Conservation (phyloP, 2,113 vertebrate species). For the Euleptes europaea region DNA sequence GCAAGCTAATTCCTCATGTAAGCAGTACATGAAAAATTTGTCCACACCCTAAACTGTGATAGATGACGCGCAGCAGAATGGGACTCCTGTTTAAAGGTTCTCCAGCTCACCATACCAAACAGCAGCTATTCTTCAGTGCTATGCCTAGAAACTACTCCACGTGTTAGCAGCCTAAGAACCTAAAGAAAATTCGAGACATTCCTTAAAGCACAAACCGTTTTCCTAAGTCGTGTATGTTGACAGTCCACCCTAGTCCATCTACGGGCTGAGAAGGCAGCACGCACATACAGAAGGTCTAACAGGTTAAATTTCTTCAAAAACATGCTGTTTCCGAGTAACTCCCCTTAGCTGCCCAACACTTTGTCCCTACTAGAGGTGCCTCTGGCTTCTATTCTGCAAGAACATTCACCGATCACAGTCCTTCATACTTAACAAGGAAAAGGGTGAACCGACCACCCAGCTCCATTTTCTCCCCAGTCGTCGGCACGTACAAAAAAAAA, state of each 20-base stretch:
- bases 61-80: not conserved
- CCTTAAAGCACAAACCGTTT: not conserved
- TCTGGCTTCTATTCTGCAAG: not conserved
- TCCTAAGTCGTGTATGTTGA: no score
- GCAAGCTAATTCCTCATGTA: constrained; percentile 9
- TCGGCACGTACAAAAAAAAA: no score
- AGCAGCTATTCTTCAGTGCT: not conserved
- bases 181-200: no score
- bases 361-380: no score
- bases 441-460: not conserved
- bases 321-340: not conserved
- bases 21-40: not conserved
- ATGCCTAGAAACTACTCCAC: not conserved
- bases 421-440: not conserved
- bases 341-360: not conserved
- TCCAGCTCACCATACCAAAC: not conserved
- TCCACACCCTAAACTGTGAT: not conserved
- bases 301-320: not conserved
- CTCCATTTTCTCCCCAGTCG: not conserved
- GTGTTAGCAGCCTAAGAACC: not conserved
- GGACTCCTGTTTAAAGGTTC: not conserved
- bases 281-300: no score
- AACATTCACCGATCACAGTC: not conserved
- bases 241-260: not conserved
- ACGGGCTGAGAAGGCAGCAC: not conserved